Evolutionary conservation across 2,797 vertebrate species (phyloP), one percentile per base, ranked within the genome.

Genomic region (Triplophysa yarkandensis): DNA sequence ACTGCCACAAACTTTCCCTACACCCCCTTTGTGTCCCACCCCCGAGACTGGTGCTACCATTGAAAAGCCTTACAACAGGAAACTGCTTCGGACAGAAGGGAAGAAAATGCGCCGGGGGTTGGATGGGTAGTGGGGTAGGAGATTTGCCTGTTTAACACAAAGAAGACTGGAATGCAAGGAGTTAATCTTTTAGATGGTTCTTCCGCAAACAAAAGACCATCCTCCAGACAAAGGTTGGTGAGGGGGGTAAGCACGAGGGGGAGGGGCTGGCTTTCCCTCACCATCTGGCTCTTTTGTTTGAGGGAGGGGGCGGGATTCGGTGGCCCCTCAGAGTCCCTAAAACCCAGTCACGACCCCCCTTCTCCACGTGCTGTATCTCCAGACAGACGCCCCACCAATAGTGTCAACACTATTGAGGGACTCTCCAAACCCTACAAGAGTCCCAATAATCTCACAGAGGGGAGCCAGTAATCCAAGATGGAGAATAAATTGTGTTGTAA

Each of bases 261-360:
- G 71, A 57, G 75, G 89, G 87, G 87, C 30, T 87, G 87, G 88
- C 87, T 91, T 88, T 90, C 86, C 82, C 81, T 86, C 86, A 90
- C 91, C 92, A 92, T 92, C 92, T 93, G 91, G 92, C 91, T 87
- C 89, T 91, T 92, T 92, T 92, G 90, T 92, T 90, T 91, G 86
- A 88, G 86, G 86, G 82, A 80, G 80, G 85, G 87, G 77, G 67
- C 25, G 78, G 80, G 75, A 78, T 21, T 78, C 84, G 76, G 84
- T 76, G 70, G 32, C 69, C 76, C 76, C 73, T 69, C 75, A 71
- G 76, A 79, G 36, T 80, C 30, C 41, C 83, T 81, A 74, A 77
- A 83, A 72, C 78, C 82, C 83, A 77, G 78, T 75, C 65, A 62
- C 32, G 28, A 73, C 71, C 80, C 76, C 67, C 76, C 76, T 32